Conservation (phyloP, 2,888 invertebrate genomes). For the Rhagonycha lutea region DNA sequence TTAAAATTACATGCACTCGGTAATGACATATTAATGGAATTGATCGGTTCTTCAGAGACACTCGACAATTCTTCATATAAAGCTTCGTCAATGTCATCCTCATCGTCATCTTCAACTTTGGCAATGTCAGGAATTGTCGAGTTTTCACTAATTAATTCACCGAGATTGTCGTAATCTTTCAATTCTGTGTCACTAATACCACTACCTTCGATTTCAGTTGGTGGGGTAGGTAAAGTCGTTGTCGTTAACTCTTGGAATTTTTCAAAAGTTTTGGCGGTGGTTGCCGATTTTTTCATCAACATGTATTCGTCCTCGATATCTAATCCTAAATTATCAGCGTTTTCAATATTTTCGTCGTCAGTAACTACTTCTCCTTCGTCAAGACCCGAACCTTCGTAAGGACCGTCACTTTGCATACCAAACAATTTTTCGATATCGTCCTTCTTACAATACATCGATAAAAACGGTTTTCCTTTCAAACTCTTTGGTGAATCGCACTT, state of each 20-base stretch:
- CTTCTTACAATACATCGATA: conserved; percentile 22
- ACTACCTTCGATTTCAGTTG: conserved; percentile 39
- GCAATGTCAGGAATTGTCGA: not conserved
- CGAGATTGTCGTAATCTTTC: conserved; percentile 10
- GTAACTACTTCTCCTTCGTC: conserved; percentile 21
- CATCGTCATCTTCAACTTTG: conserved; percentile 27
- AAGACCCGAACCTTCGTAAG: conserved; percentile 43
- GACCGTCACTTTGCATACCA: conserved; percentile 43
- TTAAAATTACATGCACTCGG: conserved; percentile 34
- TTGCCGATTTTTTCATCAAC: not conserved
- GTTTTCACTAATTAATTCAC: not conserved
- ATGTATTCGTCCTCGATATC: conserved; percentile 24
- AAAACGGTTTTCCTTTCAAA: conserved; percentile 41
- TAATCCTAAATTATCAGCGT: conserved; percentile 20
- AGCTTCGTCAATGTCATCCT: conserved; percentile 21
- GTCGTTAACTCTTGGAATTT: not conserved
- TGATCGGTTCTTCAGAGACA: not conserved
- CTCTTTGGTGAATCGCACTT: conserved; percentile 46
- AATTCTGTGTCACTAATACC: conserved; percentile 43
- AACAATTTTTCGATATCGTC: conserved; percentile 19
- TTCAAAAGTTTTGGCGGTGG: not conserved
- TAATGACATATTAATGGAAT: not conserved
- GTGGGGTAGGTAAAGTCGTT: not conserved
- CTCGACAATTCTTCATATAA: not conserved
- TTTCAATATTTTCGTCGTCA: conserved; percentile 31